Evolutionary conservation across 2,113 vertebrate genomes (phyloP).

Genomic region (Alaudala cheleensis): DNA sequence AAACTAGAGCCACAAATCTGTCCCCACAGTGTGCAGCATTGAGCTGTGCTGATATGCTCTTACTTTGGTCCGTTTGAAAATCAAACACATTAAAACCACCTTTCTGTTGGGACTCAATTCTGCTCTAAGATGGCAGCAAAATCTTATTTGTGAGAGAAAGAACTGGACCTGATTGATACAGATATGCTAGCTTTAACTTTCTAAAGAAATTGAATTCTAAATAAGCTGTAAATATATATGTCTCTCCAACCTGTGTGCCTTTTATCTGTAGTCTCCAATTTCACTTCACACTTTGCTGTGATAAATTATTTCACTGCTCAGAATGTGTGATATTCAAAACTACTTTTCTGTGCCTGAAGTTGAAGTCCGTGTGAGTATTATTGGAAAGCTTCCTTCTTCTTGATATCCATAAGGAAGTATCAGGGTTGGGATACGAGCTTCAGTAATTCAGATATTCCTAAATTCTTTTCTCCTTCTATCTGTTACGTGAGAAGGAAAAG

Average conservation of each 20-base stretch:
- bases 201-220: not conserved
- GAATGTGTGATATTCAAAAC: not conserved
- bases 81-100: not conserved
- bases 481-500: not conserved
- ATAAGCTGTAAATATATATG: not conserved
- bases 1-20: not conserved
- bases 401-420: not conserved
- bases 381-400: not conserved
- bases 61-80: not conserved
- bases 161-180: not conserved
- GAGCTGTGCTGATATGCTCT: not conserved
- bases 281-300: not conserved
- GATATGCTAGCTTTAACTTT: not conserved
- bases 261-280: not conserved
- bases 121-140: not conserved
- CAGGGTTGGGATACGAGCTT: not conserved
- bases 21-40: not conserved
- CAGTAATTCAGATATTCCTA: not conserved
- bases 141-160: not conserved
- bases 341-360: not conserved
- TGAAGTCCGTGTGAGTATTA: not conserved
- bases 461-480: not conserved
- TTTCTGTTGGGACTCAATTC: not conserved
- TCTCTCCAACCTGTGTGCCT: not conserved
- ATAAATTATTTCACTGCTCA: slow-evolving; percentile 1